phyloP scores from a whole-genome alignment of 2,797 vertebrate species.

The Chelon labrosus region DNA sequence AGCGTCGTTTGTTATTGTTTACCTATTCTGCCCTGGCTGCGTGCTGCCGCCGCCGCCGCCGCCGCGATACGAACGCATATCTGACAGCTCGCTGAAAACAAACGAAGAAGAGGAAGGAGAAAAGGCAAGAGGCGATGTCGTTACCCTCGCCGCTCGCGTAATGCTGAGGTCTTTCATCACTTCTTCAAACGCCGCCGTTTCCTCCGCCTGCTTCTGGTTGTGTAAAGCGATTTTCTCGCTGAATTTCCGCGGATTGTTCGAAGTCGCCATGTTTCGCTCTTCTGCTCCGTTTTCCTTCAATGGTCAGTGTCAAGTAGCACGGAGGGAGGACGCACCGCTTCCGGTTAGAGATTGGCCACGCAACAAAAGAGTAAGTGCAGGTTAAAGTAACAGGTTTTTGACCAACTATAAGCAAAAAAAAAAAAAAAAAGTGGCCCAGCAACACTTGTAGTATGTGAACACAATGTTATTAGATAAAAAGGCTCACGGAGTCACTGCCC shows the following conservation, averaged over 20 bases:
- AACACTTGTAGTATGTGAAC: too few species aligned
- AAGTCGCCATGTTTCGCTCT: slow-evolving; percentile 93
- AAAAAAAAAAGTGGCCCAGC: background rate
- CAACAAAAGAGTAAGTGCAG: background rate
- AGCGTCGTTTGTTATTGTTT: slow-evolving; percentile 87
- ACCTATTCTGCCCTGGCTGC: slow-evolving; percentile 68
- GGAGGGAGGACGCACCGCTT: slow-evolving; percentile 16
- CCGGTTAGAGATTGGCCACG: slow-evolving; percentile 46
- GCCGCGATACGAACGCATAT: slow-evolving; percentile 56
- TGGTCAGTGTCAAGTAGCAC: slow-evolving; percentile 52
- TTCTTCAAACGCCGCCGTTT: slow-evolving; percentile 94
- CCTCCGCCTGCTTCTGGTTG: slow-evolving; percentile 94
- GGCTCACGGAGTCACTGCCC: too few species aligned
- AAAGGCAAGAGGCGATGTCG: slow-evolving; percentile 25
- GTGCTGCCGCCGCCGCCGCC: slow-evolving; percentile 55
- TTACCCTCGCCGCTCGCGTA: slow-evolving; percentile 91
- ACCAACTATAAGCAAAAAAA: background rate
- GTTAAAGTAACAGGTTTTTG: background rate
- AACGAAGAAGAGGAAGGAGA: slow-evolving; percentile 21
- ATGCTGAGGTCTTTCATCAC: slow-evolving; percentile 95
- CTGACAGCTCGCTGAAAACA: slow-evolving; percentile 73
- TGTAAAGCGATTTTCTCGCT: slow-evolving; percentile 96
- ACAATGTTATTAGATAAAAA: too few species aligned
- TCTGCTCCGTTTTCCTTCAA: slow-evolving; percentile 83
- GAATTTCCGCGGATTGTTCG: slow-evolving; percentile 96